A percentile compares a stretch with the other conserved stretches of the same genome.
Conservation (phyloP, 2,797 vertebrate genomes). For the Eurystomus glaucurus region DNA sequence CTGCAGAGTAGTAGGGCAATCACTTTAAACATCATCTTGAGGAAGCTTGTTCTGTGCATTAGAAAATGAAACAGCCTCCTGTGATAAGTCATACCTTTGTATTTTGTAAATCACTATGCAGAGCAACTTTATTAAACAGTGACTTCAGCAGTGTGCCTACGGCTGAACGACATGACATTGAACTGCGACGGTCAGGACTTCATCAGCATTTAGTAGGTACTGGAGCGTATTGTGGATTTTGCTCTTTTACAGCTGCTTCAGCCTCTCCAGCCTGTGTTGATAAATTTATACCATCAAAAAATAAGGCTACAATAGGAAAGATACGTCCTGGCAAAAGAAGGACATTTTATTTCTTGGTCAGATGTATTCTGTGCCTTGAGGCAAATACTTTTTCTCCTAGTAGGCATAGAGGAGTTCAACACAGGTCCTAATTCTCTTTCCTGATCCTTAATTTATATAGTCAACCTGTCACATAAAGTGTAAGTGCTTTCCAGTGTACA, state of each 20-base stretch:
- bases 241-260: not conserved
- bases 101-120: not conserved
- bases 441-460: not conserved
- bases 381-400: not conserved
- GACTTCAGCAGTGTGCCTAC: not conserved
- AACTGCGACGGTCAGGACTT: not conserved
- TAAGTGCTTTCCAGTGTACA: not conserved
- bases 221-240: not conserved
- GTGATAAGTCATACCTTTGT: rapidly evolving
- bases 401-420: not conserved
- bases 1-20: not conserved
- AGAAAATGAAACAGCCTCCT: not conserved
- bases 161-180: not conserved
- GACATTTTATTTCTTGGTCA: not conserved
- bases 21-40: not conserved
- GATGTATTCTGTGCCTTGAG: not conserved
- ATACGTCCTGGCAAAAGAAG: not conserved
- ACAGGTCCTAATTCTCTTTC: not conserved
- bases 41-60: not conserved
- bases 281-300: not conserved
- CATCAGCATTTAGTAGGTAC: not conserved
- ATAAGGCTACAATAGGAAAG: not conserved
- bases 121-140: not conserved
- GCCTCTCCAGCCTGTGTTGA: not conserved
- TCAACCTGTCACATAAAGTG: not conserved